Conservation (phyloP, 2,797 vertebrate species). For the Crenichthys baileyi region DNA sequence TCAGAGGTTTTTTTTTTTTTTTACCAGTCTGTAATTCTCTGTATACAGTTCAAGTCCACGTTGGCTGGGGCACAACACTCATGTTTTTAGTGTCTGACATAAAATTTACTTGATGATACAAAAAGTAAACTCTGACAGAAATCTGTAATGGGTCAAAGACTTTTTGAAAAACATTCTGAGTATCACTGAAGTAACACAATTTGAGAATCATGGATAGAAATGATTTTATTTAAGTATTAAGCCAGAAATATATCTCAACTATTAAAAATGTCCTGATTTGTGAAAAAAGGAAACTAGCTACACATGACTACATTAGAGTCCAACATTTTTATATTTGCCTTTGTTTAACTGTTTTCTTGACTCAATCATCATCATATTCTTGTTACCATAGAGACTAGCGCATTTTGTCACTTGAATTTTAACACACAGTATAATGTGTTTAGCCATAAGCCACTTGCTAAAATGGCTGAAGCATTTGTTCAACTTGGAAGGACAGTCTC, state of each 20-base stretch:
- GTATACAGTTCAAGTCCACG: no score
- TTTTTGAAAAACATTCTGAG: no score
- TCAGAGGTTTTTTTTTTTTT: no score
- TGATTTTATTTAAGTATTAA: background rate
- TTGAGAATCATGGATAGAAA: background rate
- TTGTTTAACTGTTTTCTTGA: slow-evolving; percentile 2
- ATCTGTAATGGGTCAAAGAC: no score
- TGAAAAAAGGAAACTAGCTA: background rate
- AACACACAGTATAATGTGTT: slow-evolving; percentile 5
- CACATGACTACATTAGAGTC: background rate
- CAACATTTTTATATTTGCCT: background rate
- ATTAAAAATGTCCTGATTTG: background rate
- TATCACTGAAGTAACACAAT: no score
- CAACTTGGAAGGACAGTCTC: background rate
- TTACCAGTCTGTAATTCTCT: no score
- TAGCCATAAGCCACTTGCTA: background rate
- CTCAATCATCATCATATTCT: background rate
- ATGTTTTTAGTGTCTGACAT: no score
- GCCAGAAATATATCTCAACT: background rate
- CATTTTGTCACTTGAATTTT: slow-evolving; percentile 16
- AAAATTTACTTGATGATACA: no score
- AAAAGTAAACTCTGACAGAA: no score
- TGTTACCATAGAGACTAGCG: slow-evolving; percentile 11
- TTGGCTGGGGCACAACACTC: no score
- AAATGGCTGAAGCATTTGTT: background rate